phyloP scores from a whole-genome alignment of 2,797 vertebrate species.

The Synaphobranchus kaupii region DNA sequence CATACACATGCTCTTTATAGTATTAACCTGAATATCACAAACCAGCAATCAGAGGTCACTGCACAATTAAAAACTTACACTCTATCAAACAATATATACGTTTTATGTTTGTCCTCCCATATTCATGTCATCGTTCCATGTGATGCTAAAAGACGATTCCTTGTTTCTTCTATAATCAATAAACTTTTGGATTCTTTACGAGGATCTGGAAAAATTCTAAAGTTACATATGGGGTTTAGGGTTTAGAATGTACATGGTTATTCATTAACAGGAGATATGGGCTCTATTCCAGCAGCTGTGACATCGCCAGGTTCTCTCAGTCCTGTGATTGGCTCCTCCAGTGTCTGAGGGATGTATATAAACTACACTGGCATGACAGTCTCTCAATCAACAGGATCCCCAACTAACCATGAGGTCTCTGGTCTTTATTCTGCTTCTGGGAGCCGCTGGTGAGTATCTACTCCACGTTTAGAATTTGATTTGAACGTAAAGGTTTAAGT shows the following conservation, averaged over 20 bases:
- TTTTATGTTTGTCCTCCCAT: background rate
- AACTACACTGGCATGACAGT: background rate
- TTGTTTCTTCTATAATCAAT: background rate
- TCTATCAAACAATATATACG: background rate
- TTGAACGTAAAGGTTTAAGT: background rate
- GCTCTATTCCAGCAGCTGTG: background rate
- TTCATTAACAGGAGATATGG: conserved; percentile 4
- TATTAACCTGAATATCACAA: background rate
- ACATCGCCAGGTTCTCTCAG: background rate
- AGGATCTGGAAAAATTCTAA: background rate
- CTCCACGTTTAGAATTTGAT: background rate
- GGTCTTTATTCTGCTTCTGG: conserved; percentile 22
- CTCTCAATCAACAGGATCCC: conserved; percentile 7
- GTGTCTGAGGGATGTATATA: background rate
- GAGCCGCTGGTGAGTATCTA: conserved; percentile 7
- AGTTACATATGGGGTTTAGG: background rate
- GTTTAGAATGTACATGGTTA: background rate
- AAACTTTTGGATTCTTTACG: background rate
- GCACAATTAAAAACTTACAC: background rate
- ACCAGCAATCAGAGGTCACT: background rate
- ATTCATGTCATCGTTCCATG: background rate
- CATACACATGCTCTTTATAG: background rate
- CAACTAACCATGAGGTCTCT: background rate
- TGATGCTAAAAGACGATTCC: background rate
- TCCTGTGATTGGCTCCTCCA: background rate